Conservation (phyloP, 2,113 vertebrate genomes). For the Eretmochelys imbricata region DNA sequence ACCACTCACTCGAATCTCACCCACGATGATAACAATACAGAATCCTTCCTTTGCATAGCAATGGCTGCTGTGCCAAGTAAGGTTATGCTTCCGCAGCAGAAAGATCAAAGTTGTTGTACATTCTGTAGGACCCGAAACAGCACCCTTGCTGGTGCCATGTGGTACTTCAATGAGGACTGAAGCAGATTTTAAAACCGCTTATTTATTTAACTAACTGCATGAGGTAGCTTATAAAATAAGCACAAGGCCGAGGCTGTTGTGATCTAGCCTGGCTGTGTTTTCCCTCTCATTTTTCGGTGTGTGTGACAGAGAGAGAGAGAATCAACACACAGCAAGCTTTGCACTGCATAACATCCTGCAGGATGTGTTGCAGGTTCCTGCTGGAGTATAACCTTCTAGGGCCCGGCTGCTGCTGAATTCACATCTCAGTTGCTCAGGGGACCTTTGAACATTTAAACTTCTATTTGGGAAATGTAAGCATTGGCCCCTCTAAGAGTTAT, state of each 20-base stretch:
- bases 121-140: background rate
- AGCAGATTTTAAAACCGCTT: background rate
- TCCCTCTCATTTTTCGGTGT: background rate
- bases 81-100: background rate
- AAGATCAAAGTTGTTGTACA: background rate
- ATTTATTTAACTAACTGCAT: background rate
- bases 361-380: background rate
- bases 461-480: background rate
- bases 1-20: background rate
- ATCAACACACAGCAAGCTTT: background rate
- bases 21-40: background rate
- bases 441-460: background rate
- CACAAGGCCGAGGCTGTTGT: background rate
- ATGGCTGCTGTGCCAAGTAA: background rate
- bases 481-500: background rate
- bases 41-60: background rate
- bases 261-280: background rate
- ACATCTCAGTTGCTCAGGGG: background rate
- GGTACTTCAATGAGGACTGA: background rate
- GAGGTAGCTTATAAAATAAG: background rate
- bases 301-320: background rate
- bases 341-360: background rate
- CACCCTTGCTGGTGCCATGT: background rate
- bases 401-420: background rate
- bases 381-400: background rate